Evolutionary conservation across 2,113 vertebrate species (phyloP), one percentile per base, ranked within the genome.

Genomic region (Pundamilia nyererei): DNA sequence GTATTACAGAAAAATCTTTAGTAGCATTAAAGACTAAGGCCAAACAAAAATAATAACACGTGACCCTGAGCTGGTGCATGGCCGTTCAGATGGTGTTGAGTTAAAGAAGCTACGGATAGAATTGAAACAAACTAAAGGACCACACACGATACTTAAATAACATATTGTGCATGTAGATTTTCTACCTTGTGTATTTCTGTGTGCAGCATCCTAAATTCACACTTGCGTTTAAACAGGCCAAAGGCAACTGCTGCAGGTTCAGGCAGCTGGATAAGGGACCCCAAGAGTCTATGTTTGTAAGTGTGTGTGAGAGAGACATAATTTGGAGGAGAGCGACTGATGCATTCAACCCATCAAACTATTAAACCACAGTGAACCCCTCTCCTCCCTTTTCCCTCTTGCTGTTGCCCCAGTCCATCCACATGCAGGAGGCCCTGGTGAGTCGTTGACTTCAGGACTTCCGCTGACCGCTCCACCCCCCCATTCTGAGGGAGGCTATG

Each of bases 61-160:
- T n/a, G 62, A 91, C 82, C 92, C 92, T 90, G 93, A 94, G 91
- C 81, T 89, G 81, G 70, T 53, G 17, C 42, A 5, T 54, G 80
- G 86, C 5, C 35, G 8, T 85, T 80, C 21, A 42, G 33, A 9
- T 19, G 13, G 81, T 53, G 54, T 58, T 26, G 75, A 2, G 8
- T 79, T 80, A 80, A 83, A 90, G 60, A 82, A 80, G 56, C 62
- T 90, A 68, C 90, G 87, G 29, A 53, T 35, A 86, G 58, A 92
- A 62, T 35, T 26, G 7, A 65, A 81, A 85, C 26, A 77, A 83
- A 21, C n/a, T 12, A 5, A 14, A 60, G 60, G 10, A 79, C 42
- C 7, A 49, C 14, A 83, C 9, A 31, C 7, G 15, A 19, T 17
- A 7, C 7, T 24, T 7, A 29, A 3, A 51, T 58, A 65, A 26